These are phyloP conservation scores for Ondatra zibethicus DNA, from an alignment of 2,113 vertebrate genomes.

Conservation along the genomic window DNA sequence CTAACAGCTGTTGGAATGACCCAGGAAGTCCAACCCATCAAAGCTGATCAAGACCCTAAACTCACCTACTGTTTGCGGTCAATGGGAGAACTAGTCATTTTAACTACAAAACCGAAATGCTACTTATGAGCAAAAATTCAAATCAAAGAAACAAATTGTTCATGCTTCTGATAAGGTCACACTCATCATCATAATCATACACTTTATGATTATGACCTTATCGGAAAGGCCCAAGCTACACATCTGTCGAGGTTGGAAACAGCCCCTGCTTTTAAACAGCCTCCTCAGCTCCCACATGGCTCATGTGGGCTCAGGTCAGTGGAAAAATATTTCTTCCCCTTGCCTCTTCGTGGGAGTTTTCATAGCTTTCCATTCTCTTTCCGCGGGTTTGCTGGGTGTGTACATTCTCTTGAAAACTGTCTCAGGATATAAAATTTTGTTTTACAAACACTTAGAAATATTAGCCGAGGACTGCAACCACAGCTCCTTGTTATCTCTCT, in stretches of 20 bases:
- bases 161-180: neutral
- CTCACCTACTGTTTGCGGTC: fast-evolving
- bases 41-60: neutral
- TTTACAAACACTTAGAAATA: conserved; percentile 54
- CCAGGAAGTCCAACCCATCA: neutral
- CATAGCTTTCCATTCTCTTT: neutral
- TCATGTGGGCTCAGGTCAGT: neutral
- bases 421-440: neutral
- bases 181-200: neutral
- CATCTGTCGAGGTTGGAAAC: neutral
- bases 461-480: neutral
- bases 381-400: neutral
- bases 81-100: neutral
- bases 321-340: neutral
- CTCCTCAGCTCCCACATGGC: neutral
- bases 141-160: neutral
- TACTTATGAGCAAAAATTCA: neutral
- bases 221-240: neutral
- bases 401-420: conserved; percentile 18
- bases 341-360: neutral
- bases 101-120: neutral
- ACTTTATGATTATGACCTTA: neutral
- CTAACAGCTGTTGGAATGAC: neutral
- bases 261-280: neutral
- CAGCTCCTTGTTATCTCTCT: neutral